These are phyloP conservation scores for Paragorgia papillata DNA, from an alignment of 92 coral and sea anemone genomes.

Conservation along the genomic window DNA sequence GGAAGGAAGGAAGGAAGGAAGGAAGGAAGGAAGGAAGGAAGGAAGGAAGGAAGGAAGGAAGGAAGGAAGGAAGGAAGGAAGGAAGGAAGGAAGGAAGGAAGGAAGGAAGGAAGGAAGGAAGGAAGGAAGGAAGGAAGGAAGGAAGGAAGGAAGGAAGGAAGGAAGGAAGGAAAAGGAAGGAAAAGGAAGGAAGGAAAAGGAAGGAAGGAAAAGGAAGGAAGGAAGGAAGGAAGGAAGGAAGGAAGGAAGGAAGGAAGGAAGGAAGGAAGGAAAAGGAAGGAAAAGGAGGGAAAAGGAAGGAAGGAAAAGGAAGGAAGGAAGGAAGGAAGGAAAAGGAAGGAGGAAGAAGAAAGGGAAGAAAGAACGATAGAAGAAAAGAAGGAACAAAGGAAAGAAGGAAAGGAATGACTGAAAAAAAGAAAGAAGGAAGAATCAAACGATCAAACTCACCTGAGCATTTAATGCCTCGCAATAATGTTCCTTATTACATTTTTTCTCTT, in stretches of 20 bases:
- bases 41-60: not conserved
- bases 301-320: too few species aligned
- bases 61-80: not conserved
- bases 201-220: not conserved
- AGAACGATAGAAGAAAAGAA: not conserved
- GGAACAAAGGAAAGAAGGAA: not conserved
- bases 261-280: not conserved
- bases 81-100: not conserved
- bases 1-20: not conserved
- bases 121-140: not conserved
- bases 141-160: not conserved
- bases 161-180: not conserved
- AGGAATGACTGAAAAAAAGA: not conserved
- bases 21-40: not conserved
- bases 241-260: not conserved
- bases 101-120: not conserved
- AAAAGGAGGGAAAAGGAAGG: too few species aligned
- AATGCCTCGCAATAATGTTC: slow-evolving; percentile 81
- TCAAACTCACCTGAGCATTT: slow-evolving; percentile 77
- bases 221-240: not conserved
- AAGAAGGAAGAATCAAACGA: not conserved
- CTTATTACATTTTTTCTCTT: slow-evolving; percentile 78
- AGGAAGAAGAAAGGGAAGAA: too few species aligned
- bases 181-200: too few species aligned
- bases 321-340: too few species aligned